These are phyloP conservation scores for Heteropelma amictum DNA, from an alignment of 2,888 invertebrate species.

Conservation along the genomic window DNA sequence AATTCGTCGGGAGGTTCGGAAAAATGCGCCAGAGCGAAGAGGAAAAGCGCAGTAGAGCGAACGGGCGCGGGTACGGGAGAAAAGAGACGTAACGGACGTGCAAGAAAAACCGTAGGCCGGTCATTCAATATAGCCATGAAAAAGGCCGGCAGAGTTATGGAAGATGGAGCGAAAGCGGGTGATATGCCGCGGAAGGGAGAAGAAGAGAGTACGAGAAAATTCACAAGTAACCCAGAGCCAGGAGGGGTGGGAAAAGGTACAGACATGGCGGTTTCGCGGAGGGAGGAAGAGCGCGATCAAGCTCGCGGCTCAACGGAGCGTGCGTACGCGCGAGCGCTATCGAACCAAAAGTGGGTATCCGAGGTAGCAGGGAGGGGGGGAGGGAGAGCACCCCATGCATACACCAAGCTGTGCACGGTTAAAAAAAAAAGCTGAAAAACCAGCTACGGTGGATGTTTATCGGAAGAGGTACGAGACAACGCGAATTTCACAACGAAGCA, in stretches of 20 bases:
- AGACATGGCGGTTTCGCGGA: slow-evolving; percentile 12
- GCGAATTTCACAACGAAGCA: neutral
- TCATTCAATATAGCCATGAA: too few relatives aligned
- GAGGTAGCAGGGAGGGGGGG: neutral
- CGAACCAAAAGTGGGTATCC: slow-evolving; percentile 21
- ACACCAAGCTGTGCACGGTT: neutral
- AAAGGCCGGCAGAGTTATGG: neutral
- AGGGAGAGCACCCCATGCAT: neutral
- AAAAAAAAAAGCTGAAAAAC: neutral
- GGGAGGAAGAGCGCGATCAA: slow-evolving; percentile 7
- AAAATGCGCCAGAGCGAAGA: slow-evolving; percentile 30
- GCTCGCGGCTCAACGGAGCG: slow-evolving; percentile 41
- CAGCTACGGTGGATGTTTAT: neutral
- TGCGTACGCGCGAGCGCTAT: slow-evolving; percentile 42
- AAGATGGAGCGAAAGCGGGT: neutral
- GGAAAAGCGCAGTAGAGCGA: slow-evolving; percentile 33
- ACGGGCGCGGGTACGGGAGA: slow-evolving; percentile 18
- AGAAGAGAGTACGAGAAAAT: slow-evolving; percentile 13
- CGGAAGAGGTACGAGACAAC: neutral
- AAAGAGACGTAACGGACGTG: neutral
- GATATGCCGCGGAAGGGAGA: too few relatives aligned
- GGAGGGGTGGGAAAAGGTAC: slow-evolving; percentile 17
- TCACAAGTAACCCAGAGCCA: slow-evolving; percentile 11
- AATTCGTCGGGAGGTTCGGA: slow-evolving; percentile 55
- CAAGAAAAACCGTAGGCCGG: neutral